A percentile compares a stretch with the other conserved stretches of the same genome.
Evolutionary conservation across 2,888 invertebrate genomes (phyloP).

Genomic region (Tenthredo amoena): DNA sequence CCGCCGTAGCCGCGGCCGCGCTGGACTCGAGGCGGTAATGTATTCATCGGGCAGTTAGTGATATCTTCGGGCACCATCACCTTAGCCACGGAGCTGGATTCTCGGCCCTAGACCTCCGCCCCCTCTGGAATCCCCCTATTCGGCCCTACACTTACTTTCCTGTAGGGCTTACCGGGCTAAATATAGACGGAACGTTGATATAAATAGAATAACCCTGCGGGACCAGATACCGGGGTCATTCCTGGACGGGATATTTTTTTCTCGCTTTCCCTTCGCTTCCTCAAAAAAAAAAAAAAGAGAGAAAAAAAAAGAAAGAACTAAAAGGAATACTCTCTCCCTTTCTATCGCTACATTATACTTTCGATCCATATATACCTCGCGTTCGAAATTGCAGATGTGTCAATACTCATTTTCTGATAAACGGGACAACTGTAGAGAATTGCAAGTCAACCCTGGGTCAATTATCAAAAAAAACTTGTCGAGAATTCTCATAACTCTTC

Average conservation of each 20-base stretch:
- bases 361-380: slow-evolving; percentile 15
- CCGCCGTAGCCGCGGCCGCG: not conserved
- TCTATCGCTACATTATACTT: not conserved
- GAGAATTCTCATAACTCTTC: not conserved
- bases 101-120: slow-evolving; percentile 42
- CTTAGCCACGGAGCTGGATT: slow-evolving; percentile 40
- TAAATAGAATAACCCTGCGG: slow-evolving; percentile 72
- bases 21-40: slow-evolving; percentile 50
- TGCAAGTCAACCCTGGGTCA: not conserved
- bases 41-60: slow-evolving; percentile 63
- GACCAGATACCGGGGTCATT: slow-evolving; percentile 58
- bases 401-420: not conserved
- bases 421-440: not conserved
- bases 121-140: slow-evolving; percentile 42
- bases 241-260: not conserved
- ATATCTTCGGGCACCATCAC: slow-evolving; percentile 56
- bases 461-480: not conserved
- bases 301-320: not conserved
- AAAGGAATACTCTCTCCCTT: not conserved
- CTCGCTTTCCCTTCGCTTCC: slow-evolving; percentile 31
- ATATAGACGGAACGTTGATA: slow-evolving; percentile 71
- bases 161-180: slow-evolving; percentile 68
- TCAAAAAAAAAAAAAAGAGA: slow-evolving; percentile 6
- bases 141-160: slow-evolving; percentile 53
- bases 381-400: not conserved